Evolutionary conservation across 2,888 invertebrate genomes (phyloP).

Genomic region (Criorhina ranunculi): DNA sequence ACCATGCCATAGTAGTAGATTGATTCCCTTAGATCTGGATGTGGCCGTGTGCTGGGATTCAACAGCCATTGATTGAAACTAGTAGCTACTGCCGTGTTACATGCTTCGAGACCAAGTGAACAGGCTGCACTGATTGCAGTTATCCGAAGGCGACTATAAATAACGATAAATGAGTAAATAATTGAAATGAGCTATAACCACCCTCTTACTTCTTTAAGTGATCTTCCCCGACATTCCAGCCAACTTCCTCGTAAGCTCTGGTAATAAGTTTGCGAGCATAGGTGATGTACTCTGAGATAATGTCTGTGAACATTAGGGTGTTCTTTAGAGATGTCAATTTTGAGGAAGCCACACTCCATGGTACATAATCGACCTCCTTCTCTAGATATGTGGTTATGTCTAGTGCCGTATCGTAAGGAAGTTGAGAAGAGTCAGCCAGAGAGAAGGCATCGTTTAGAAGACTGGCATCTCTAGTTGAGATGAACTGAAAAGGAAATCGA

Average conservation of each 20-base stretch:
- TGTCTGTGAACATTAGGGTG: slow-evolving; percentile 85
- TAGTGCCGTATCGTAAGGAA: slow-evolving; percentile 89
- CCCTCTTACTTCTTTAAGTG: slow-evolving; percentile 81
- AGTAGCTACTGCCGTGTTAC: slow-evolving; percentile 86
- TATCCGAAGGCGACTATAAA: slow-evolving; percentile 88
- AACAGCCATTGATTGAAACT: slow-evolving; percentile 88
- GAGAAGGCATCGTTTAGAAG: slow-evolving; percentile 93
- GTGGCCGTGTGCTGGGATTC: slow-evolving; percentile 83
- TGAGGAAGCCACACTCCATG: slow-evolving; percentile 89
- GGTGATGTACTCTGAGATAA: slow-evolving; percentile 85
- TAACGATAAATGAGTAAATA: background rate
- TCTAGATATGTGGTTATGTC: slow-evolving; percentile 89
- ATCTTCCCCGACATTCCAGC: slow-evolving; percentile 87
- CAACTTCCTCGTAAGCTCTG: slow-evolving; percentile 86
- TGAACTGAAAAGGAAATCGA: slow-evolving; percentile 53
- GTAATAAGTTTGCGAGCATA: slow-evolving; percentile 87
- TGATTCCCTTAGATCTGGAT: slow-evolving; percentile 88
- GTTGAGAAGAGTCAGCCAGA: slow-evolving; percentile 89
- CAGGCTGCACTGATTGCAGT: slow-evolving; percentile 89
- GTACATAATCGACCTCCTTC: slow-evolving; percentile 88
- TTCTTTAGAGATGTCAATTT: slow-evolving; percentile 85
- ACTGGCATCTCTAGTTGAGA: slow-evolving; percentile 89
- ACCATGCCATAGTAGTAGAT: slow-evolving; percentile 91
- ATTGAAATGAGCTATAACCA: too few species aligned
- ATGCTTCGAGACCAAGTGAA: slow-evolving; percentile 87